Percentiles rank a stretch among this genome's conserved stretches.
These are phyloP conservation scores for Sycophila sp. DNA, from an alignment of 1,140 invertebrate species.

Conservation along the genomic window DNA sequence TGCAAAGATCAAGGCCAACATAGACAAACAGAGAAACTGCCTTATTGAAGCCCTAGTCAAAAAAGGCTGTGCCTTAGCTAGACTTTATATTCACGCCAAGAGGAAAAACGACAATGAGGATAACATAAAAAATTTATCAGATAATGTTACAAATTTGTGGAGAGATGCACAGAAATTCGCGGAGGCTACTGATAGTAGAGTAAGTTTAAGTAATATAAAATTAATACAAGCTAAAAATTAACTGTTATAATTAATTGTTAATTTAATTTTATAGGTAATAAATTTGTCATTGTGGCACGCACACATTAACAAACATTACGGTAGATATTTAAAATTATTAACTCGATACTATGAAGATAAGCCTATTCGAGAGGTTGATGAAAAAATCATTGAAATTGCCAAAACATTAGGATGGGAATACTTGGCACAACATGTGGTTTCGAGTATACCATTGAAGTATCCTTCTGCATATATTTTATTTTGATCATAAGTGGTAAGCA, in stretches of 20 bases:
- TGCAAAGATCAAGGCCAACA: slow-evolving; percentile 80
- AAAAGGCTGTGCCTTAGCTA: slow-evolving; percentile 78
- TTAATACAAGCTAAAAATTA: too few relatives aligned
- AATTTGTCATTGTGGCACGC: slow-evolving; percentile 85
- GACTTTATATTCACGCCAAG: slow-evolving; percentile 68
- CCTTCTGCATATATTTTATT: slow-evolving; percentile 74
- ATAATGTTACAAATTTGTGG: slow-evolving; percentile 74
- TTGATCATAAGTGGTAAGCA: slow-evolving; percentile 60
- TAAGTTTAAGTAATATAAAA: slow-evolving; percentile 50
- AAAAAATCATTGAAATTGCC: slow-evolving; percentile 75
- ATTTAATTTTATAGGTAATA: slow-evolving; percentile 67
- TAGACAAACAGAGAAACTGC: slow-evolving; percentile 83
- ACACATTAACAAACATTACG: slow-evolving; percentile 79
- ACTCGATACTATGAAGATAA: slow-evolving; percentile 84
- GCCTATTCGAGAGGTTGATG: slow-evolving; percentile 77
- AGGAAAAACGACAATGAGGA: slow-evolving; percentile 50
- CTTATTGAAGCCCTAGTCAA: slow-evolving; percentile 82
- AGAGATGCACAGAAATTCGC: slow-evolving; percentile 80
- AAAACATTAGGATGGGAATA: slow-evolving; percentile 76
- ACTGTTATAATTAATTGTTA: slow-evolving; percentile 14
- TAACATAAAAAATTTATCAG: slow-evolving; percentile 60
- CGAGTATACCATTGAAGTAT: slow-evolving; percentile 72
- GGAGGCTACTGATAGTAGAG: slow-evolving; percentile 82
- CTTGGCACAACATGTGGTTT: slow-evolving; percentile 68
- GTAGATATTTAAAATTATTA: slow-evolving; percentile 81